Percentiles rank a stretch among this genome's conserved stretches.
Conservation (phyloP, 2,113 vertebrate species). For the Aegotheles bennettii region DNA sequence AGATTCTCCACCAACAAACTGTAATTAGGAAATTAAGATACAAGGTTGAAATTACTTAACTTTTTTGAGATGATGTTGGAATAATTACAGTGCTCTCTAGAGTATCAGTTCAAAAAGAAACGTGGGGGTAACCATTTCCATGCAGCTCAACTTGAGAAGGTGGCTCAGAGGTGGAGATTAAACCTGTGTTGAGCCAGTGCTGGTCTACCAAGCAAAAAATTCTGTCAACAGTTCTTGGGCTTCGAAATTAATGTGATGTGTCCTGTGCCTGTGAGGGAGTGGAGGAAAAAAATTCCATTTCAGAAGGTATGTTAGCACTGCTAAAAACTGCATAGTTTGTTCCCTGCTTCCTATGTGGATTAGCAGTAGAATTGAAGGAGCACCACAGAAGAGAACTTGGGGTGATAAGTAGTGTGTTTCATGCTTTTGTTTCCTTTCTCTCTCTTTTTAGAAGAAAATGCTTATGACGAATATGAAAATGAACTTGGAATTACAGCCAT, state of each 20-base stretch:
- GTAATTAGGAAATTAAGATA: neutral
- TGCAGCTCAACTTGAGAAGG: neutral
- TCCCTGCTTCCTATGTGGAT: neutral
- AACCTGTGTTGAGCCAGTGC: neutral
- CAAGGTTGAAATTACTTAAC: neutral
- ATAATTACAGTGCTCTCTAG: neutral
- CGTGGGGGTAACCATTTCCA: neutral
- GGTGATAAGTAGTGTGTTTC: neutral
- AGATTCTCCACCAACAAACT: neutral
- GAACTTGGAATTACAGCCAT: conserved; percentile 92
- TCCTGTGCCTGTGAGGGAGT: neutral
- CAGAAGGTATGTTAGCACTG: neutral
- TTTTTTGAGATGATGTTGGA: neutral
- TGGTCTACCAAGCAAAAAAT: neutral
- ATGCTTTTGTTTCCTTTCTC: neutral
- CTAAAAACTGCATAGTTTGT: neutral
- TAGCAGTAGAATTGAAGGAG: neutral
- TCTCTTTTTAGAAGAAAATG: conserved; percentile 69
- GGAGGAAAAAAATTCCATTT: neutral
- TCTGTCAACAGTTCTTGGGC: neutral
- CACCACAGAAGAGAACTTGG: neutral
- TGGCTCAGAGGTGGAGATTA: neutral
- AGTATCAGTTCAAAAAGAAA: neutral
- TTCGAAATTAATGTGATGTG: neutral
- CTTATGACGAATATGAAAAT: conserved; percentile 82